Percentiles rank a stretch among this genome's conserved stretches.
Evolutionary conservation across 2,888 invertebrate species (phyloP).

Genomic region (Bugula neritina): DNA sequence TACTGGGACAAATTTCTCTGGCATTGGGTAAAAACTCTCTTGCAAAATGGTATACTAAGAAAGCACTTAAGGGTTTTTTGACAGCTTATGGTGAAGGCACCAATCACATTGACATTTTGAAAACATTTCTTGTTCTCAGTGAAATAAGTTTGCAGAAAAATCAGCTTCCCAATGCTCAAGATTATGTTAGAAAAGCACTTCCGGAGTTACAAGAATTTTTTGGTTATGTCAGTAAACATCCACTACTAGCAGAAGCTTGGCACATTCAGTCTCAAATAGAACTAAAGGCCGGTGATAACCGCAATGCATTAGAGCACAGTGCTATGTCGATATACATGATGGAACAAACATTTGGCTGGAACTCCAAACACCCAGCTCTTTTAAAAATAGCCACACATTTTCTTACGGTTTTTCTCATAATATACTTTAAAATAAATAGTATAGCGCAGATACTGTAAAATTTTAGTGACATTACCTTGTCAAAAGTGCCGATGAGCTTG

Average conservation of each 20-base stretch:
- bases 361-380: background rate
- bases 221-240: background rate
- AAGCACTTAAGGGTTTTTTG: background rate
- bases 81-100: background rate
- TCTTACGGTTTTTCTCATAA: background rate
- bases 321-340: background rate
- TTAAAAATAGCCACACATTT: background rate
- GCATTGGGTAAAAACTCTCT: background rate
- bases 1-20: background rate
- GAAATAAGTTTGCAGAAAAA: background rate
- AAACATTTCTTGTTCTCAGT: background rate
- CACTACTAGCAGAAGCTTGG: background rate
- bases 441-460: too few species aligned
- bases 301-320: background rate
- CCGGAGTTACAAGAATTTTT: background rate
- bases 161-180: background rate
- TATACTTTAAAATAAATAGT: too few species aligned
- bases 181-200: background rate
- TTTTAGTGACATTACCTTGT: too few species aligned
- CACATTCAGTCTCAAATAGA: background rate
- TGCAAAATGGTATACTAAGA: background rate
- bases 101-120: background rate
- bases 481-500: too few species aligned
- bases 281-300: background rate
- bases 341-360: background rate